Base-by-base conservation (phyloP, 2,113 vertebrate genomes). In the Peromyscus leucopus region DNA sequence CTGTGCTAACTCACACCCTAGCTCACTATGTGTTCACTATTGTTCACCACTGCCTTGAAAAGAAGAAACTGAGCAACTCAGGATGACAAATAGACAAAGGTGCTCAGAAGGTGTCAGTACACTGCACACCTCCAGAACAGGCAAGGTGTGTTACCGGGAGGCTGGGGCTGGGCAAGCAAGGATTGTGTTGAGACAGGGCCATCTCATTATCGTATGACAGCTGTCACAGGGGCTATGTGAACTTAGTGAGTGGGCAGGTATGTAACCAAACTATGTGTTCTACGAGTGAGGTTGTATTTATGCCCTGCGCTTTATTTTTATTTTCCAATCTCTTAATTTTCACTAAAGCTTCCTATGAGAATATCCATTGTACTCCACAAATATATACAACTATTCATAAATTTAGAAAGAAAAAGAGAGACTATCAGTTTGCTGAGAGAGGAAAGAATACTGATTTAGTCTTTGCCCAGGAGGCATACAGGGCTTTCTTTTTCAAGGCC, bases 291-390 rank as follows among this genome's bases (percentile, higher is more conserved):
- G 42, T 7, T 63, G 48, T 26, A 93, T 94, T 85, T n/a, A 92
- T 13, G 39, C 2, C 2, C 21, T 13, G 63, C 72, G 33, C 19
- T 88, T 94, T 42, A 76, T 71, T 95, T 94, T 94, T 42, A 51
- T 95, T 89, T 95, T 79, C 33, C 24, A 94, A 82, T 90, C 36
- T 48, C 13, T 65, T 93, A 75, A 59, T 82, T 93, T 89, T 93
- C 84, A 90, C 26, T 76, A 26, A 93, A 89, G 24, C 65, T 92
- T 95, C 92, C 89, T 90, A 26, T 96, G 71, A 92, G 63, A 94
- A 42, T 72, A 80, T 42, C 31, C 17, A 88, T 82, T 88, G 46
- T 78, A 61, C 11, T 33, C 21, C 36, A 86, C 26, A 90, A 22
- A 79, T 61, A 95, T 15, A 85, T 21, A 65, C 22, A 63, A 74